phyloP scores from a whole-genome alignment of 1,140 invertebrate species.

The Hermetia illucens region DNA sequence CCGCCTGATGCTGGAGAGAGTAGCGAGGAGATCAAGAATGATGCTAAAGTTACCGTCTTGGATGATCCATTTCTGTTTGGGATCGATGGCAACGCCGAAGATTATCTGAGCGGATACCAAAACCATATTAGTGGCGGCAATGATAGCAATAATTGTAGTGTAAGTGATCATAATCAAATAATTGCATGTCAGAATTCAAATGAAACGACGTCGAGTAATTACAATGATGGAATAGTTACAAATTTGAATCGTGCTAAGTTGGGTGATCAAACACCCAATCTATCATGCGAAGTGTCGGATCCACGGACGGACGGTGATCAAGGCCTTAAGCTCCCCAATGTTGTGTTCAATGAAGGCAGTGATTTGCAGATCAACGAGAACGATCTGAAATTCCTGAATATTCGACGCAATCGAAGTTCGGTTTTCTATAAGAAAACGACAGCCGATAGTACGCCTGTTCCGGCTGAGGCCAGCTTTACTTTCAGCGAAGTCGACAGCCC shows the following conservation, averaged over 20 bases:
- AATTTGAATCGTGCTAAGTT: no score
- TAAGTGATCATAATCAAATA: background rate
- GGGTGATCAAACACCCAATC: no score
- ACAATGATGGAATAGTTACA: no score
- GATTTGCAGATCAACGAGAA: conserved; percentile 19
- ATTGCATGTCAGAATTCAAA: no score
- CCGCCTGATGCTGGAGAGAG: background rate
- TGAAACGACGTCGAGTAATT: background rate
- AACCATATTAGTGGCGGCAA: background rate
- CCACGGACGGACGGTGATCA: conserved; percentile 20
- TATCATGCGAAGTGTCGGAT: no score
- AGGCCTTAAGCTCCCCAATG: conserved; percentile 3
- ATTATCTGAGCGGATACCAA: background rate
- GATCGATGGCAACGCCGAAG: background rate
- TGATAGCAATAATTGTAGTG: background rate
- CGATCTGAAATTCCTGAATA: conserved; percentile 26
- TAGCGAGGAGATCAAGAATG: conserved; percentile 17
- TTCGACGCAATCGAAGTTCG: conserved; percentile 10
- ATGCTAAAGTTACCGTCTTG: conserved; percentile 24
- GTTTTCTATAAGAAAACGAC: background rate
- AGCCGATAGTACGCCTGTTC: no score
- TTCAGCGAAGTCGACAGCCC: background rate
- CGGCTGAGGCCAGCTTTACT: background rate
- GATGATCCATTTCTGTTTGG: conserved; percentile 30
- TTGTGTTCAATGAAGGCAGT: background rate